Base-by-base conservation (phyloP, 2,888 invertebrate species). In the Hypena proboscidalis region DNA sequence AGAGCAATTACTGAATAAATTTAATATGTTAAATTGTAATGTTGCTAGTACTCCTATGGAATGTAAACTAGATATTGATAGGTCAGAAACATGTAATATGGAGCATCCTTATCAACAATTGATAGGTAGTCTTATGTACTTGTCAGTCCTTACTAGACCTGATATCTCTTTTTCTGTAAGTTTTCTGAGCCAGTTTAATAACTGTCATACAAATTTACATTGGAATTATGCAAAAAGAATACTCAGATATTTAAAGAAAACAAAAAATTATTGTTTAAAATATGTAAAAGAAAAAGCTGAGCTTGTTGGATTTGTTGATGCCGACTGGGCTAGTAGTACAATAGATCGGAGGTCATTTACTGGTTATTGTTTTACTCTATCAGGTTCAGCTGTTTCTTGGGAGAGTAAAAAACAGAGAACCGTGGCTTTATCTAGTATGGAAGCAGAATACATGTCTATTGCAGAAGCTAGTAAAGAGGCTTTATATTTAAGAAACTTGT, bases 341-440 rank as follows among this genome's bases (percentile, higher is more conserved):
- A 8, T 46, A 14, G 46, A 58, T 34, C 77, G 84, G 73, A 84
- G 77, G 70, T 87, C 83, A 2, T 73, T 66, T 43, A 68, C 68
- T 11, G 72, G 70, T 0, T 70, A 36, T 54, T 45, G 39, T 42
- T 74, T 36, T 26, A 2, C n/a, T 6, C 9, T 8, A 10, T 59
- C 63, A 17, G 52, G 48, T 48, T 77, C 27, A 14, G 15, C n/a
- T 27, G 11, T 27, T 27, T 70, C 70, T 3, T 71, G 63, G 27
- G 19, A 27, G 5, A 20, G 26, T 11, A 26, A 19, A 19, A 27
- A 27, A 13, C 26, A 27, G 10, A 3, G 19, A 2, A 27, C 36
- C 9, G 27, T 15, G 13, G 19, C 26, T 10, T 27, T 27, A 20
- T 27, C 20, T 19, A 27, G 27, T 13, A 27, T 8, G 11, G 27